phyloP scores from a whole-genome alignment of 2,888 invertebrate species.

The Falcaria lacertinaria region DNA sequence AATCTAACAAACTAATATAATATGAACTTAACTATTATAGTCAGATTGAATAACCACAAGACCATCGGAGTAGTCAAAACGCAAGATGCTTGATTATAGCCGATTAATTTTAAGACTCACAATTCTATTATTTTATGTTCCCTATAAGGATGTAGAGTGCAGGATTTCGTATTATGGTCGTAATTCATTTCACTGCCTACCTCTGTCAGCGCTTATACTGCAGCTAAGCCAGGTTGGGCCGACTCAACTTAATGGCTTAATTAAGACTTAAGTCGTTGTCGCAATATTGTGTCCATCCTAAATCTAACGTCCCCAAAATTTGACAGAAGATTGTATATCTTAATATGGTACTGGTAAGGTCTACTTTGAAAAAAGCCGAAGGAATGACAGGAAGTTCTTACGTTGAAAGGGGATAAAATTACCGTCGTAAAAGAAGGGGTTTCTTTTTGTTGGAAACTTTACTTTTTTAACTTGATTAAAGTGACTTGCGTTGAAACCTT shows the following conservation, averaged over 20 bases:
- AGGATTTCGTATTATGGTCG: too few relatives aligned
- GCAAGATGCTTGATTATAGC: too few relatives aligned
- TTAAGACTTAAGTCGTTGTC: slow-evolving; percentile 37
- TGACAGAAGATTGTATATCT: neutral
- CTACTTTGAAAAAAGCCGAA: neutral
- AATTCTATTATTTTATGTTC: too few relatives aligned
- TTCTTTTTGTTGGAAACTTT: neutral
- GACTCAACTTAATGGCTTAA: slow-evolving; percentile 56
- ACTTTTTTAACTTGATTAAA: neutral
- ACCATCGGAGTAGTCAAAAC: too few relatives aligned
- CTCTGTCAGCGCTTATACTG: slow-evolving; percentile 51
- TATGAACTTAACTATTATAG: too few relatives aligned
- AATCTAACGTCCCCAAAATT: neutral
- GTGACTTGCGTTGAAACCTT: neutral
- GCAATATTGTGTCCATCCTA: slow-evolving; percentile 33
- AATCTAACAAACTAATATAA: too few relatives aligned
- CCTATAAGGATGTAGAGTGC: too few relatives aligned
- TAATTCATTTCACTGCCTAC: slow-evolving; percentile 36
- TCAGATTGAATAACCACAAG: too few relatives aligned
- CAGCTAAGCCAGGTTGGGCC: slow-evolving; percentile 55
- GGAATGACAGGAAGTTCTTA: neutral
- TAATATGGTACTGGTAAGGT: neutral
- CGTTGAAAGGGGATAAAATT: neutral
- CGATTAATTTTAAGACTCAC: too few relatives aligned
- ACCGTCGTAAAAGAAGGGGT: neutral